Conservation (phyloP, 2,113 vertebrate species). For the Genyomyrus donnyi region DNA sequence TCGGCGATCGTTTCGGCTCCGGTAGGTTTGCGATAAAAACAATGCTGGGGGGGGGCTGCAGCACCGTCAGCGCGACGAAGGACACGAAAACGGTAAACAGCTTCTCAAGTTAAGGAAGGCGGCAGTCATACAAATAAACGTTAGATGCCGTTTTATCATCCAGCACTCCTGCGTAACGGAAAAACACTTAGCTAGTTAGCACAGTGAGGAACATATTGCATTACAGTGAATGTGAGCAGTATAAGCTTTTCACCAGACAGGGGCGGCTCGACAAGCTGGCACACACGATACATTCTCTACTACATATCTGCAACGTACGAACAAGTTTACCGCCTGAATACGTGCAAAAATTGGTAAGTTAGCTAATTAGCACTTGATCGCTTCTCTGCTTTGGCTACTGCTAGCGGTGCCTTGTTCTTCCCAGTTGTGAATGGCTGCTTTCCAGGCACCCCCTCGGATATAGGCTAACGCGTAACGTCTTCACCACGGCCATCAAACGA, state of each 20-base stretch:
- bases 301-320: background rate
- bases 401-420: background rate
- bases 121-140: background rate
- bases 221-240: background rate
- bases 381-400: background rate
- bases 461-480: background rate
- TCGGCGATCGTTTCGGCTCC: background rate
- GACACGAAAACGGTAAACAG: background rate
- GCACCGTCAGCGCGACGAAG: background rate
- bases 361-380: background rate
- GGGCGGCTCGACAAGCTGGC: background rate
- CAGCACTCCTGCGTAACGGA: background rate
- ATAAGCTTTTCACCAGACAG: background rate
- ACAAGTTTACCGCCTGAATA: background rate
- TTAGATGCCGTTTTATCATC: background rate
- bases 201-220: background rate
- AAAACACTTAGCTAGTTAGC: background rate
- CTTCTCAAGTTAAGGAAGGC: background rate
- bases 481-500: background rate
- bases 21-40: background rate
- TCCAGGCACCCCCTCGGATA: background rate
- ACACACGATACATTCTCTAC: background rate
- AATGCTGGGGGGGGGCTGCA: background rate
- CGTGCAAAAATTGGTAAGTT: background rate
- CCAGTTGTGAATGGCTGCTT: background rate